A percentile compares a stretch with the other conserved stretches of the same genome.
Evolutionary conservation across 2,888 invertebrate genomes (phyloP).

Genomic region (Acanthococcus lagerstroemiae): DNA sequence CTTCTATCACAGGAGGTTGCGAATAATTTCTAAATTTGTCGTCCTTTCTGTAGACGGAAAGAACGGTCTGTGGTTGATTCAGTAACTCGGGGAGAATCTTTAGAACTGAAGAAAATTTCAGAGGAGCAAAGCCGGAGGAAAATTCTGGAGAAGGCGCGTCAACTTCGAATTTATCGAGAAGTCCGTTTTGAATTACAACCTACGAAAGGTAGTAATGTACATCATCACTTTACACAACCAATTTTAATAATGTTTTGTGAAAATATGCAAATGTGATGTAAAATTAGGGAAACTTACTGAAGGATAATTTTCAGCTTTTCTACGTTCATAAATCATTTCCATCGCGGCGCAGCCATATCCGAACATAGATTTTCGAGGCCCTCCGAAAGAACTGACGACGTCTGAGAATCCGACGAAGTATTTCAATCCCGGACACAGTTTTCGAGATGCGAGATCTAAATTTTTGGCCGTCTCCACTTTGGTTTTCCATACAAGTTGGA

Average conservation of each 20-base stretch:
- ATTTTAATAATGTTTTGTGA: neutral
- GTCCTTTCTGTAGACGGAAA: neutral
- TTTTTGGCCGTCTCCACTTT: slow-evolving; percentile 24
- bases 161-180: neutral
- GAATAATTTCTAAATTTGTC: neutral
- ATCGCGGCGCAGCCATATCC: slow-evolving; percentile 12
- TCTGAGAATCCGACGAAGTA: slow-evolving; percentile 31
- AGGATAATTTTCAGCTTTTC: slow-evolving; percentile 1
- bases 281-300: slow-evolving; percentile 4
- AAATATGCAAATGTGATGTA: neutral
- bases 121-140: neutral
- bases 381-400: neutral
- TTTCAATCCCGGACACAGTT: slow-evolving; percentile 24
- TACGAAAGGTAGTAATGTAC: neutral
- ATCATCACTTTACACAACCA: neutral
- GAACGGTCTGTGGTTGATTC: neutral
- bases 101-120: neutral
- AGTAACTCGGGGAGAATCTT: neutral
- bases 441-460: slow-evolving; percentile 30
- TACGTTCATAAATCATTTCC: slow-evolving; percentile 2
- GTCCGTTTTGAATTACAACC: slow-evolving; percentile 2
- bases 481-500: slow-evolving; percentile 11
- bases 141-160: neutral
- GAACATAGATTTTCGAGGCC: neutral
- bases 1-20: neutral